Conservation (phyloP, 2,888 invertebrate genomes). For the Stenichneumon culpator region DNA sequence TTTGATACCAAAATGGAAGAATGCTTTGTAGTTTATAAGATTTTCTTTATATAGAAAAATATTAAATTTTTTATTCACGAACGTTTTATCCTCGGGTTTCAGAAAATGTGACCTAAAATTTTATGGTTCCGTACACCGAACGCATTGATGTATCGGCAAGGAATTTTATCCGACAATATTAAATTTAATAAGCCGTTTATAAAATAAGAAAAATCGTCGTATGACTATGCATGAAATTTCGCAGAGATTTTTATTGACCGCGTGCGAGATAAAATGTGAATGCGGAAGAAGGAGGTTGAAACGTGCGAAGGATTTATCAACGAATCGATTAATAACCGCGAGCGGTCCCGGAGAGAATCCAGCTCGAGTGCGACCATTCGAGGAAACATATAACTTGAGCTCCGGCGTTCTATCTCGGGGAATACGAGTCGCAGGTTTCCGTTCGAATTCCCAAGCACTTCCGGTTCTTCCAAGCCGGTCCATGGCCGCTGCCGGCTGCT, state of each 20-base stretch:
- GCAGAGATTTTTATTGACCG: not conserved
- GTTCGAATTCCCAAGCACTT: conserved; percentile 45
- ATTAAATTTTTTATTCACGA: not conserved
- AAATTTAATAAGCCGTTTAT: not conserved
- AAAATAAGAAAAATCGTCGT: not conserved
- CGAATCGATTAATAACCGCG: conserved; percentile 42
- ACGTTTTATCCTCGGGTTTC: not conserved
- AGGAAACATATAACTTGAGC: conserved; percentile 8
- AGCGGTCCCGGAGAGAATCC: conserved; percentile 31
- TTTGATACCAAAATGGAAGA: not conserved
- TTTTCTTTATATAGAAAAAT: not conserved
- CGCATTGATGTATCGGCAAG: not conserved
- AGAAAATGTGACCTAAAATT: not conserved
- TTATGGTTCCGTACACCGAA: not conserved
- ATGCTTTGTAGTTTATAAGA: not conserved
- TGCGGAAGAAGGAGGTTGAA: conserved; percentile 16
- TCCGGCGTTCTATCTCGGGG: conserved; percentile 35
- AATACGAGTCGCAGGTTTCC: conserved; percentile 39
- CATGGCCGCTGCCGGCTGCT: conserved; percentile 32
- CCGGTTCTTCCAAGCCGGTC: conserved; percentile 45
- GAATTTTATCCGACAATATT: not conserved
- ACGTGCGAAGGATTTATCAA: conserved; percentile 40
- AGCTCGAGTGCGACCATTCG: not conserved
- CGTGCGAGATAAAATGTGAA: conserved; percentile 4
- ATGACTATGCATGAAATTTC: not conserved